Percentiles rank a stretch among this genome's conserved stretches.
Conservation (phyloP, 1,140 invertebrate species). For the Leptinotarsa texana region DNA sequence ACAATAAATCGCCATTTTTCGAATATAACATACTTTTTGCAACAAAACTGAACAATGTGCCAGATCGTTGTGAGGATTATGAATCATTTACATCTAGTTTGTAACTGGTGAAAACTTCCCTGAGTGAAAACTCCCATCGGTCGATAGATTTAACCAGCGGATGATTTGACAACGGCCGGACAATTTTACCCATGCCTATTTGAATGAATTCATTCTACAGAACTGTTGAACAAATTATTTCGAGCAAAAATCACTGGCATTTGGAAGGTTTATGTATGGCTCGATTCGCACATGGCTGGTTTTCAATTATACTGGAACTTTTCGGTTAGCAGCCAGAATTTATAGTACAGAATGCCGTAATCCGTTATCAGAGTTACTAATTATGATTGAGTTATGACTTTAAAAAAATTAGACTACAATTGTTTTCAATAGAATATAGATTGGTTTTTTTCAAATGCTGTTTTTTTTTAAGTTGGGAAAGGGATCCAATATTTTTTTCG, state of each 20-base stretch:
- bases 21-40: too few species aligned
- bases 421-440: too few species aligned
- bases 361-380: background rate
- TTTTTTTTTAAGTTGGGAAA: too few species aligned
- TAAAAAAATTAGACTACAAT: too few species aligned
- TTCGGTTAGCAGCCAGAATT: background rate
- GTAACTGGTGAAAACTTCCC: background rate
- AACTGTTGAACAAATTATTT: background rate
- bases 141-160: background rate
- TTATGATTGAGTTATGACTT: too few species aligned
- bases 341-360: background rate
- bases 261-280: background rate
- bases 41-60: too few species aligned
- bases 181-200: constrained; percentile 1
- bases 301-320: background rate
- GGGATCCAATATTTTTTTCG: too few species aligned
- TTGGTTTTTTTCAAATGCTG: too few species aligned
- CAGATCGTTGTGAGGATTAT: too few species aligned
- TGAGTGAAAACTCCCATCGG: background rate
- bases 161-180: background rate
- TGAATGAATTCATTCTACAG: background rate
- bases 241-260: background rate
- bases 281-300: background rate
- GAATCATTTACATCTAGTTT: too few species aligned
- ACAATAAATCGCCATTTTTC: too few species aligned